These are phyloP conservation scores for Anthophora plumipes DNA, from an alignment of 2,888 invertebrate genomes.

Conservation along the genomic window DNA sequence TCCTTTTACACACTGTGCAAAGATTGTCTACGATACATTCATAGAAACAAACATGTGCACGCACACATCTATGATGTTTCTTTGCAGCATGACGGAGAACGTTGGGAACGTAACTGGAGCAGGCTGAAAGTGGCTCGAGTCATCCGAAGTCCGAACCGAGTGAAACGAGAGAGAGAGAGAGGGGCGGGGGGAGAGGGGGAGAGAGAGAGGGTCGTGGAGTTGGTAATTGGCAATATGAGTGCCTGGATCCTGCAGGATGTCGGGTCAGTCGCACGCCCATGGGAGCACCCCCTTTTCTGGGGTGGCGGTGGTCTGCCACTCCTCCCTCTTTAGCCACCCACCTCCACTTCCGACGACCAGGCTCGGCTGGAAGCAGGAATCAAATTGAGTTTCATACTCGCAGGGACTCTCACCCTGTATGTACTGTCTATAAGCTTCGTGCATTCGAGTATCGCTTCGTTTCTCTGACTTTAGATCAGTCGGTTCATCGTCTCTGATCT, in stretches of 20 bases:
- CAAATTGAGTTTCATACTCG: conserved; percentile 84
- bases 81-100: conserved; percentile 57
- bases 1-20: too few relatives aligned
- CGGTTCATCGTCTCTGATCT: conserved; percentile 53
- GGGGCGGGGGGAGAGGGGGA: conserved; percentile 81
- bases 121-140: conserved; percentile 79
- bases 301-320: conserved; percentile 70
- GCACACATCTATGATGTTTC: conserved; percentile 21
- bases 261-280: conserved; percentile 84
- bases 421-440: conserved; percentile 68
- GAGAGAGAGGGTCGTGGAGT: conserved; percentile 82
- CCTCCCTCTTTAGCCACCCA: conserved; percentile 65
- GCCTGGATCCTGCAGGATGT: conserved; percentile 82
- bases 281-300: conserved; percentile 81
- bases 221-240: conserved; percentile 85
- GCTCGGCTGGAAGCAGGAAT: conserved; percentile 79
- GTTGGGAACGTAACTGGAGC: conserved; percentile 74
- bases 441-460: conserved; percentile 65
- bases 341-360: conserved; percentile 70
- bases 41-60: neutral
- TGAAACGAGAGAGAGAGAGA: conserved; percentile 80
- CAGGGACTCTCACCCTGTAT: conserved; percentile 77
- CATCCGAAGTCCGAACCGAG: conserved; percentile 80
- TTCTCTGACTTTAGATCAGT: conserved; percentile 68
- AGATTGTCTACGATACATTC: neutral